Evolutionary conservation across 1,140 invertebrate genomes (phyloP).

Genomic region (Cyphomyrmex costatus): DNA sequence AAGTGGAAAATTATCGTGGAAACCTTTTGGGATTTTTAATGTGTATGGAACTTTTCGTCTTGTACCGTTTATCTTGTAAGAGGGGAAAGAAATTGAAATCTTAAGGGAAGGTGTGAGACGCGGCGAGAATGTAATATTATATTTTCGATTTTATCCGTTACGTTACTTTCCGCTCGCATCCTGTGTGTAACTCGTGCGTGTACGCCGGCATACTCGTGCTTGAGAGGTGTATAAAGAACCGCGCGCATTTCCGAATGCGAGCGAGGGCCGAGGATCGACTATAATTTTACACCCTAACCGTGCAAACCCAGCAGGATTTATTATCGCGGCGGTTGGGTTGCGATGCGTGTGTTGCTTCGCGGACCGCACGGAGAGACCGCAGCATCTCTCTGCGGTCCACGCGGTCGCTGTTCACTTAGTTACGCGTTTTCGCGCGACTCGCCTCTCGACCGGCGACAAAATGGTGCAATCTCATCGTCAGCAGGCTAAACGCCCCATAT

Average conservation of each 20-base stretch:
- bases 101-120: background rate
- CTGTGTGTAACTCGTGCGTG: slow-evolving; percentile 75
- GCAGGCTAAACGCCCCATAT: slow-evolving; percentile 21
- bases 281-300: slow-evolving; percentile 54
- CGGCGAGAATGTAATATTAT: slow-evolving; percentile 36
- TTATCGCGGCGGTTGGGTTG: slow-evolving; percentile 56
- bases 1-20: slow-evolving; percentile 55
- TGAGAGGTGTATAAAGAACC: slow-evolving; percentile 72
- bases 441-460: slow-evolving; percentile 56
- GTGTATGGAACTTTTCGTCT: slow-evolving; percentile 80
- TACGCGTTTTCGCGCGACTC: slow-evolving; percentile 34
- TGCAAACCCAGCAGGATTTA: slow-evolving; percentile 55
- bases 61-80: slow-evolving; percentile 72
- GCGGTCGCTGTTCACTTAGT: slow-evolving; percentile 14
- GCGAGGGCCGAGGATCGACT: slow-evolving; percentile 57
- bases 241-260: slow-evolving; percentile 79
- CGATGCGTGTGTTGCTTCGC: slow-evolving; percentile 45
- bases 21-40: slow-evolving; percentile 76
- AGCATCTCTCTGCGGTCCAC: slow-evolving; percentile 26
- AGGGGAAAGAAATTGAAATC: background rate
- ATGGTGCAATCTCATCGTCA: slow-evolving; percentile 64
- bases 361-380: background rate
- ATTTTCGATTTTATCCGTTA: slow-evolving; percentile 46
- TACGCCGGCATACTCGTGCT: slow-evolving; percentile 71
- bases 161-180: slow-evolving; percentile 82